Percentiles rank a stretch among this genome's conserved stretches.
Conservation (phyloP, 2,113 vertebrate species). For the Isichthys henryi region DNA sequence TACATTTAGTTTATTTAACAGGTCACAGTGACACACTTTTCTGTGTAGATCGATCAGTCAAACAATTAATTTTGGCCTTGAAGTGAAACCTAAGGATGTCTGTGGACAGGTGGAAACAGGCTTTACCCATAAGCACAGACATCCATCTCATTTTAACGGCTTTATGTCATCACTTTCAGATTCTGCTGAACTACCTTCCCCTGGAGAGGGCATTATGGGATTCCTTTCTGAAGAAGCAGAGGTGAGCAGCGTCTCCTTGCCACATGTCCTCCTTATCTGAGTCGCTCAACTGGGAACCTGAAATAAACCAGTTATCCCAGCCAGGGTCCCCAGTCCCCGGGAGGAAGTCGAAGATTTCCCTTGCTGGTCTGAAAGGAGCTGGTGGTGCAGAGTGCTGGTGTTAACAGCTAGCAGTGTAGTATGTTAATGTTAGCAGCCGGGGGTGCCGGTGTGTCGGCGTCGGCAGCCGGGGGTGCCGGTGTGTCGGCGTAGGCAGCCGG, state of each 20-base stretch:
- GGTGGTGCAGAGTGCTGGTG: not conserved
- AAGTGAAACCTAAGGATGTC: not conserved
- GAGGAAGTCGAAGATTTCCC: not conserved
- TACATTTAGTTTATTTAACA: not conserved
- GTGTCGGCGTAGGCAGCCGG: not conserved
- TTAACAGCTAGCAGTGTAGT: not conserved
- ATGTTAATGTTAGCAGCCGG: not conserved
- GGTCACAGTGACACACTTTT: not conserved
- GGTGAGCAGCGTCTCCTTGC: slow-evolving; percentile 56
- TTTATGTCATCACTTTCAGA: slow-evolving; percentile 51
- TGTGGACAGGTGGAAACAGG: not conserved
- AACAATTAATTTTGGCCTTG: not conserved
- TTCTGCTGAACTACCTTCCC: slow-evolving; percentile 93
- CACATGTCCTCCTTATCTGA: too few species aligned
- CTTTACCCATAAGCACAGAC: not conserved
- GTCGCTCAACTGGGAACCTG: not conserved
- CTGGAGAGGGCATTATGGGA: slow-evolving; percentile 79
- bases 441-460: not conserved
- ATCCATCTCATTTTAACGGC: not conserved
- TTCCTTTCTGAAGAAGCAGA: slow-evolving; percentile 83
- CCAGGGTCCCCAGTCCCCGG: not conserved
- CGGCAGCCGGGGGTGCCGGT: not conserved
- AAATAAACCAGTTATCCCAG: not conserved
- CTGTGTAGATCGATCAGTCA: not conserved
- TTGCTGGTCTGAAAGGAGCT: not conserved